Evolutionary conservation across 2,888 invertebrate genomes (phyloP).

Genomic region (Lathronympha strigana): DNA sequence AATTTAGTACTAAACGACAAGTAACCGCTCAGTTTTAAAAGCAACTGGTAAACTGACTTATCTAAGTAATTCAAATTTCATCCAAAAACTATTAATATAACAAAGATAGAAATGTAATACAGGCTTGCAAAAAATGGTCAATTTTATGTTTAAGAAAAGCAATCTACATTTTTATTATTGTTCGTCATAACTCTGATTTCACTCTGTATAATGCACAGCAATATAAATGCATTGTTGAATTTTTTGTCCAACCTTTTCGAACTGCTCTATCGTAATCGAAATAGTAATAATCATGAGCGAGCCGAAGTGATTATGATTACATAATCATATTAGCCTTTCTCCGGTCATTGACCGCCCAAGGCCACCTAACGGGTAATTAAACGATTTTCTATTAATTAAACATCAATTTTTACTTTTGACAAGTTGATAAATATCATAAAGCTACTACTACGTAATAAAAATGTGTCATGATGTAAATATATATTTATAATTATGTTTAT

Average conservation of each 20-base stretch:
- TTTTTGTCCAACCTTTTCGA: constrained; percentile 48
- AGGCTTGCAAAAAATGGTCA: not conserved
- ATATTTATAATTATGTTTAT: not conserved
- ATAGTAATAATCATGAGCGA: constrained; percentile 44
- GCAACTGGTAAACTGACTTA: too few relatives aligned
- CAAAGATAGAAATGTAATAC: too few relatives aligned
- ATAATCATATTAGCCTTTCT: constrained; percentile 63
- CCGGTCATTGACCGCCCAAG: constrained; percentile 68
- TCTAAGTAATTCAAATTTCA: too few relatives aligned
- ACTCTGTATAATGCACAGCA: not conserved
- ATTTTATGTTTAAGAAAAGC: not conserved
- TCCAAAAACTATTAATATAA: too few relatives aligned
- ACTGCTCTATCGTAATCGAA: constrained; percentile 40
- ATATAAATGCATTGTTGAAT: constrained; percentile 30
- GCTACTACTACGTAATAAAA: not conserved
- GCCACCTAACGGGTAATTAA: constrained; percentile 60
- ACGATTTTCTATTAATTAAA: constrained; percentile 48
- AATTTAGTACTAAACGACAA: too few relatives aligned
- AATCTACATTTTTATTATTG: not conserved
- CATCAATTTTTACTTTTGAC: not conserved
- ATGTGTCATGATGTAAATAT: not conserved
- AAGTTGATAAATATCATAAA: not conserved
- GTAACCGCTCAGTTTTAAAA: too few relatives aligned
- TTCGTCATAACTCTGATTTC: constrained; percentile 1
- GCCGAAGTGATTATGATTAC: constrained; percentile 63